Conservation (phyloP, 2,888 invertebrate genomes). For the Polyommatus iphigenia region DNA sequence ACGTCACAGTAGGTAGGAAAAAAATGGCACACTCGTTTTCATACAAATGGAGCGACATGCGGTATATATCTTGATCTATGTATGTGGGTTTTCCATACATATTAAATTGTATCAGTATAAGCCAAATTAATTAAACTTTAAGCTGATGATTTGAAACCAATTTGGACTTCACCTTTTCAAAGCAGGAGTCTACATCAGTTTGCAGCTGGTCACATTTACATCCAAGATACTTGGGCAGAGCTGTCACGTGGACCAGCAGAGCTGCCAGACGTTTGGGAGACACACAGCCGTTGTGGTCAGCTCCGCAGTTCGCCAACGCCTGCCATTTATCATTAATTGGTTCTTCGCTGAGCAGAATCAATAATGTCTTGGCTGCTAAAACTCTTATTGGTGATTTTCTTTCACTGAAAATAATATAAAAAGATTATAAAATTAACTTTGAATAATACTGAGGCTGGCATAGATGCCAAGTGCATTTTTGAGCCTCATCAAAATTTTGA, state of each 20-base stretch:
- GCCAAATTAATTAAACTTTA: no score
- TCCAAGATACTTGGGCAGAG: constrained; percentile 81
- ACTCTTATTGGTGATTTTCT: constrained; percentile 83
- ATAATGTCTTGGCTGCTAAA: constrained; percentile 83
- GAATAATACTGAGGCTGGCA: no score
- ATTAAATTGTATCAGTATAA: no score
- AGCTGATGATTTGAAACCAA: neutral
- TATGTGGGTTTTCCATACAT: no score
- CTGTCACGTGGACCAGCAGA: constrained; percentile 82
- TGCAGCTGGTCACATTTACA: constrained; percentile 82
- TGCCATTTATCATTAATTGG: constrained; percentile 82
- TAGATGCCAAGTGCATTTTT: no score
- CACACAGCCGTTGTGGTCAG: constrained; percentile 88
- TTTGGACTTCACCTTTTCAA: constrained; percentile 79
- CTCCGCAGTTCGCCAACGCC: constrained; percentile 85
- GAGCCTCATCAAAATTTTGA: no score
- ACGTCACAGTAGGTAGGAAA: no score
- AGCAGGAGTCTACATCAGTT: constrained; percentile 86
- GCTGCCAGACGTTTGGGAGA: constrained; percentile 82
- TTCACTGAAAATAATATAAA: constrained; percentile 63
- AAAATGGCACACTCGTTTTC: no score
- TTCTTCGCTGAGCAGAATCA: constrained; percentile 84
- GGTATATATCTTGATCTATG: no score
- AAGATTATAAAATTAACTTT: neutral
- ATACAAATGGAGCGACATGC: no score